Evolutionary conservation across 1,140 invertebrate genomes (phyloP), one percentile per base, ranked within the genome.

Genomic region (Augochlora pura): DNA sequence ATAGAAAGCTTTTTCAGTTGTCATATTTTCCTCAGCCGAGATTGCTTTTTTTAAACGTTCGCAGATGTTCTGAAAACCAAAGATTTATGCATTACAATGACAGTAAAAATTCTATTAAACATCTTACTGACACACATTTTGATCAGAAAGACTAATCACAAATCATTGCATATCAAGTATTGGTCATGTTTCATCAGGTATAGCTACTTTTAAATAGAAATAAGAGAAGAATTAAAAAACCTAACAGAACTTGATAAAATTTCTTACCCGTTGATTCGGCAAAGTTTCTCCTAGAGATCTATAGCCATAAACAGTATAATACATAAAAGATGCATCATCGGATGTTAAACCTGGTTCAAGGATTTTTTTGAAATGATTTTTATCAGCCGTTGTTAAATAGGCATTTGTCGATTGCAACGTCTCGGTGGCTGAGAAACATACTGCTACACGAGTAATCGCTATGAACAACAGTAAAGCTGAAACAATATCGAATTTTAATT

Each of bases 261-360:
- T 25, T 25, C 57, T 77, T 9, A 77, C 75, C 32, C 66, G 70
- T 32, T 81, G 60, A 49, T 83, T 94, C 2, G 93, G 90, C 68
- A 95, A 90, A 66, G 93, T 62, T 82, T 92, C 92, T 49, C 91
- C 92, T 0, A 95, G 86, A 38, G 94, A 83, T 80, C 93, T 93
- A 38, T 94, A 93, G 39, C 95, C 95, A 39, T 93, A 79, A 8
- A 95, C 93, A 21, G 94, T 93, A 91, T 95, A 94, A 85, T 95
- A 93, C 6, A 94, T 86, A 54, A 92, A 86, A 1, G 93, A 80
- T 54, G 94, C 75, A 89, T 95, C 94, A 66, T 91, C 87, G 10
- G 93, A 91, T 66, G 93, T 90, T 67, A 94, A 92, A 62, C 94
- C 94, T 38, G 93, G 87, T 79, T 94, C 91, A 69, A 96, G 92